Base-by-base conservation (phyloP, 2,113 vertebrate species). In the Motacilla alba region DNA sequence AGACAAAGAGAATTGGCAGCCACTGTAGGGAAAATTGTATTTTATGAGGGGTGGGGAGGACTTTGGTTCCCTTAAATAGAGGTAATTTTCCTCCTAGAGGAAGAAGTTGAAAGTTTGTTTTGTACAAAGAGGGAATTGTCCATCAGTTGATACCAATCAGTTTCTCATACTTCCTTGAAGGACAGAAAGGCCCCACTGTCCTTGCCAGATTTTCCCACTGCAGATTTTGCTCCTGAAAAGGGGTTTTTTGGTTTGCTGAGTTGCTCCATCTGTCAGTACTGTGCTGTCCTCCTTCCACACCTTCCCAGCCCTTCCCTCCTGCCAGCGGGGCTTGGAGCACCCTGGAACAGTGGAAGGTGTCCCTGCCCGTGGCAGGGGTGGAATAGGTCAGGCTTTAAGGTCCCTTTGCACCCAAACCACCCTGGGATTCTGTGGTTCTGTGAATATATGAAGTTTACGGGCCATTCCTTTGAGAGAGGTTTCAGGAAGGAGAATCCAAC, bases 301-400 rank as follows among this genome's bases (percentile, higher is more conserved):
- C 9, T 30, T 70, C 28, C 58, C 47, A 73, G 47, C 27, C 21
- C 18, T 68, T 49, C 59, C 33, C n/a, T 52, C 46, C 18, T 3
- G 28, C 76, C 4, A 1, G 2, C 0, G 0, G 17, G 43, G 58
- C 26, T 64, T 27, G 31, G 76, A 58, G 50, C 26, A 56, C 3
- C 31, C 31, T 50, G 59, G 64, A 14, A 12, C 0, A 27, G 10
- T 11, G 18, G 59, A 43, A 72, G 11, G 14, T 18, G 35, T 35
- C 43, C 41, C 41, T 49, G 56, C 4, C 7, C 8, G 7, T 11
- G 49, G 33, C 15, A 63, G 5, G 4, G 13, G 4, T 35, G 13
- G 11, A 30, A 64, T 5, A 3, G 43, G 17, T 33, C 13, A 10
- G 3, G 13, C 17, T 58, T 58, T 15, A 19, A 44, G 35, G 31